Evolutionary conservation across 2,888 invertebrate species (phyloP).

Genomic region (Fissipunctia ypsillon): DNA sequence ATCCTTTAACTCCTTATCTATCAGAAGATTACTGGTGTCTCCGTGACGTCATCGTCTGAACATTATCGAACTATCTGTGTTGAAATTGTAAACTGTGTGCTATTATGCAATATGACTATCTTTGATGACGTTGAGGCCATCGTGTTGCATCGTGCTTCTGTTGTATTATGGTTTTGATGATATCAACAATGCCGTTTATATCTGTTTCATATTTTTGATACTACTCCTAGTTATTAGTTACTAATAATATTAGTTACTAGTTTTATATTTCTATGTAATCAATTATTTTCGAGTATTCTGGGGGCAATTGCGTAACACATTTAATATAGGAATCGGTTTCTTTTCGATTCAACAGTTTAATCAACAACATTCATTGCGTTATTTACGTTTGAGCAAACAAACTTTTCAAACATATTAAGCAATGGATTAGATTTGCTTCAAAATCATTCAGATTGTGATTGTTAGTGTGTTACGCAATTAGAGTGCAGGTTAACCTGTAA

Average conservation of each 20-base stretch:
- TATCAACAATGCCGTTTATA: neutral
- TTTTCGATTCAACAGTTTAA: too few relatives aligned
- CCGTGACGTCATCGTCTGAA: conserved; percentile 39
- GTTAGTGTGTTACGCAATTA: too few relatives aligned
- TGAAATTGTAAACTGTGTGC: conserved; percentile 2
- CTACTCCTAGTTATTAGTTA: neutral
- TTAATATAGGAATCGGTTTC: too few relatives aligned
- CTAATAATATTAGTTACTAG: too few relatives aligned
- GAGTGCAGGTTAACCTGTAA: neutral
- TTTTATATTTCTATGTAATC: neutral
- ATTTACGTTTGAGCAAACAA: too few relatives aligned
- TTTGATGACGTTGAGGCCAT: neutral
- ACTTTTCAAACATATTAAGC: too few relatives aligned
- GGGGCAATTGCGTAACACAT: too few relatives aligned
- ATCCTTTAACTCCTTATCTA: conserved; percentile 30
- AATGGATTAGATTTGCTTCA: too few relatives aligned
- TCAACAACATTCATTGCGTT: too few relatives aligned
- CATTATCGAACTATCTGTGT: conserved; percentile 27
- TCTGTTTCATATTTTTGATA: neutral
- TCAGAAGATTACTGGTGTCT: conserved; percentile 26
- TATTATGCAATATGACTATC: conserved; percentile 9
- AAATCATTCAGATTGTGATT: too few relatives aligned
- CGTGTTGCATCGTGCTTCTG: neutral
- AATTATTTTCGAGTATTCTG: neutral
- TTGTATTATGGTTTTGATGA: neutral